These are phyloP conservation scores for Sycobia sp. DNA, from an alignment of 1,140 invertebrate genomes.

Conservation along the genomic window DNA sequence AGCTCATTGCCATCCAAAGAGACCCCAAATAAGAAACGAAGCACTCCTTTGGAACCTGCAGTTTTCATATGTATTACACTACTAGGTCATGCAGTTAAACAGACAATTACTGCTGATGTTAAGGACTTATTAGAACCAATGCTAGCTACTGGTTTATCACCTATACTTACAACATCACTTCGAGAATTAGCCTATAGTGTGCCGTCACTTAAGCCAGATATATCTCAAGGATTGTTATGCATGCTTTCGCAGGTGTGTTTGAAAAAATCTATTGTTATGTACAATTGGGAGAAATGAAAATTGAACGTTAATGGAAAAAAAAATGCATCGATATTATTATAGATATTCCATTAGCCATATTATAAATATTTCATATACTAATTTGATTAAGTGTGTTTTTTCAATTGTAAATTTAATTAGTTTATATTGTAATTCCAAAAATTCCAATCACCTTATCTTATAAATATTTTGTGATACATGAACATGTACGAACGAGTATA, in stretches of 20 bases:
- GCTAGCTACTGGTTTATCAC: constrained; percentile 88
- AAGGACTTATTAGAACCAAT: constrained; percentile 88
- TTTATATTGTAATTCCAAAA: too few relatives aligned
- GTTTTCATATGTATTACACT: constrained; percentile 96
- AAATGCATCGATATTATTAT: too few relatives aligned
- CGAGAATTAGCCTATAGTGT: constrained; percentile 88
- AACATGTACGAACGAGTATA: too few relatives aligned
- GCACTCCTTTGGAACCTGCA: constrained; percentile 77
- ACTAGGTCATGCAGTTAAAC: constrained; percentile 83
- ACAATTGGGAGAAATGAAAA: too few relatives aligned
- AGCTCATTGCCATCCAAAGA: constrained; percentile 81
- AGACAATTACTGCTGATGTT: constrained; percentile 77
- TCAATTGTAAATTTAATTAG: too few relatives aligned
- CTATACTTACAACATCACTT: constrained; percentile 87
- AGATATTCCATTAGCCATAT: too few relatives aligned
- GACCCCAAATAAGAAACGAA: constrained; percentile 72
- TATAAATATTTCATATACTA: too few relatives aligned
- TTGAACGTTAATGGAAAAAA: too few relatives aligned
- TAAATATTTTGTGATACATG: too few relatives aligned
- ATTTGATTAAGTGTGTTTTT: too few relatives aligned
- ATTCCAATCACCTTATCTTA: too few relatives aligned
- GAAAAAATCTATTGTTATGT: too few relatives aligned
- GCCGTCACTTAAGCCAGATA: constrained; percentile 84
- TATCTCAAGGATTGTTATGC: constrained; percentile 88
- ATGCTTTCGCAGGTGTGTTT: constrained; percentile 76